Percentiles rank a stretch among this genome's conserved stretches.
Conservation (phyloP, 30 jellyfish, hydroid and myxozoan species). For the Sanderia malayensis region DNA sequence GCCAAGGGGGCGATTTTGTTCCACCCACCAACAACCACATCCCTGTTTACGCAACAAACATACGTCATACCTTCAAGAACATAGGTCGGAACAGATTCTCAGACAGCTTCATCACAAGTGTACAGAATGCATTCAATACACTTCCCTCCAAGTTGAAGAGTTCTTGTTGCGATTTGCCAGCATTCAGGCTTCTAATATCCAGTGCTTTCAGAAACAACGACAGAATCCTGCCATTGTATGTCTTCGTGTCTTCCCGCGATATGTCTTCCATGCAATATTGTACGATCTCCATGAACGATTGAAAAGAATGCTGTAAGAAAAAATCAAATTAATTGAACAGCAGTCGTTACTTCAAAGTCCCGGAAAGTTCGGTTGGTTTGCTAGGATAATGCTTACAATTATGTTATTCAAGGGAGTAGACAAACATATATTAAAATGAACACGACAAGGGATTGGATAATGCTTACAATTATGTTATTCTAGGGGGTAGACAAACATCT, state of each 20-base stretch:
- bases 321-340: neutral
- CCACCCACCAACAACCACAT: too few species aligned
- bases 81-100: constrained; percentile 87
- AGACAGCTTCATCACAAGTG: constrained; percentile 65
- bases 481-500: too few species aligned
- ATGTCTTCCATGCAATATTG: constrained; percentile 32
- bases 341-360: too few species aligned
- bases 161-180: constrained; percentile 39
- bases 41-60: too few species aligned
- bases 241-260: constrained; percentile 54
- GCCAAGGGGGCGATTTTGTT: too few species aligned
- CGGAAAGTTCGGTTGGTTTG: too few species aligned
- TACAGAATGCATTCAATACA: constrained; percentile 63
- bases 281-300: constrained; percentile 43
- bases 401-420: too few species aligned
- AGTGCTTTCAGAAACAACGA: constrained; percentile 53
- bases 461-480: too few species aligned
- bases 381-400: too few species aligned
- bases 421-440: too few species aligned
- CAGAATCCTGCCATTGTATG: constrained; percentile 37
- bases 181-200: constrained; percentile 30
- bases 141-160: constrained; percentile 11
- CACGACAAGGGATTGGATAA: too few species aligned
- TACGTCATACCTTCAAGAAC: constrained; percentile 89
- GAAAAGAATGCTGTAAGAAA: constrained; percentile 33